Evolutionary conservation across 2,888 invertebrate species (phyloP).

Genomic region (Ernsta delagoae): DNA sequence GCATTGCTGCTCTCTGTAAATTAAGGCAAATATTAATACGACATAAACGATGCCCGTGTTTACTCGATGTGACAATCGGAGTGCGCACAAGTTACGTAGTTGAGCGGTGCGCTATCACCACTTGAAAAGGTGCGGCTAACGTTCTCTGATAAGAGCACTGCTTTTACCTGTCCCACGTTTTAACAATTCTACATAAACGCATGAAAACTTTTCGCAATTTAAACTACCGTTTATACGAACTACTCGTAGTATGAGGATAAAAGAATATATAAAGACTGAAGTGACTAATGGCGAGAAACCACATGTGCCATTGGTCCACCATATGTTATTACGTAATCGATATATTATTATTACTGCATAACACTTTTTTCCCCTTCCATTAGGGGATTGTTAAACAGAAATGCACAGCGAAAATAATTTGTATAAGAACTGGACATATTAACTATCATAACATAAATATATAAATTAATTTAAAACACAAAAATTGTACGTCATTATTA

Average conservation of each 20-base stretch:
- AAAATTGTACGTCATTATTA: slow-evolving; percentile 1
- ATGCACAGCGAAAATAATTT: not conserved
- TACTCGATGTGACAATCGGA: slow-evolving; percentile 68
- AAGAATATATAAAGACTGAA: slow-evolving; percentile 45
- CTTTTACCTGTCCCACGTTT: slow-evolving; percentile 74
- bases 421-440: slow-evolving; percentile 13
- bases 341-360: slow-evolving; percentile 46
- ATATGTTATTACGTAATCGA: slow-evolving; percentile 76
- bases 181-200: slow-evolving; percentile 63
- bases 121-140: slow-evolving; percentile 80
- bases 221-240: slow-evolving; percentile 45
- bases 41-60: slow-evolving; percentile 49
- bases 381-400: slow-evolving; percentile 2
- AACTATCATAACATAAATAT: not conserved
- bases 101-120: slow-evolving; percentile 74
- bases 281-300: slow-evolving; percentile 58
- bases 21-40: slow-evolving; percentile 52
- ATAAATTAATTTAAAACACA: slow-evolving; percentile 11
- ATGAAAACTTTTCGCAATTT: slow-evolving; percentile 59
- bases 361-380: no score
- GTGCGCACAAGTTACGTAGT: slow-evolving; percentile 64
- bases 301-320: slow-evolving; percentile 71
- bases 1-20: slow-evolving; percentile 54
- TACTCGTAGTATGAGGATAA: slow-evolving; percentile 53
- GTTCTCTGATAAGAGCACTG: slow-evolving; percentile 78